These are phyloP conservation scores for Rhynchopsitta pachyrhyncha DNA, from an alignment of 2,113 vertebrate genomes.

Conservation along the genomic window DNA sequence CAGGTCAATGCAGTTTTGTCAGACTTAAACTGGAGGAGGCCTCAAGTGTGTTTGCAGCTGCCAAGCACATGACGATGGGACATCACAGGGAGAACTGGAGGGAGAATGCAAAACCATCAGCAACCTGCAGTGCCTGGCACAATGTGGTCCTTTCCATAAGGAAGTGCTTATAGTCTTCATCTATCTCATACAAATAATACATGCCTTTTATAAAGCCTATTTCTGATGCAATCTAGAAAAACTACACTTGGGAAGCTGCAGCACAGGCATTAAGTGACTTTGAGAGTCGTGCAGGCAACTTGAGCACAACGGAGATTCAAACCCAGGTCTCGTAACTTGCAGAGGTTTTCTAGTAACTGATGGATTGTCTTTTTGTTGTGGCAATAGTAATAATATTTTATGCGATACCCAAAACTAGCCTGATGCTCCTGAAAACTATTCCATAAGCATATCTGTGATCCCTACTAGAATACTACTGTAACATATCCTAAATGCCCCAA, in stretches of 20 bases:
- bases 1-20: neutral
- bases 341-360: neutral
- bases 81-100: neutral
- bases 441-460: neutral
- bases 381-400: neutral
- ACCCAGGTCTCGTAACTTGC: neutral
- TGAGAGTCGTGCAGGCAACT: neutral
- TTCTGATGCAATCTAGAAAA: neutral
- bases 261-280: neutral
- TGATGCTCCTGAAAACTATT: neutral
- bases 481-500: neutral
- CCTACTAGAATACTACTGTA: neutral
- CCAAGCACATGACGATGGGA: neutral
- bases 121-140: neutral
- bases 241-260: neutral
- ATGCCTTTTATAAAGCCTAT: neutral
- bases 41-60: neutral
- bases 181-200: neutral
- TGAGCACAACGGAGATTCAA: neutral
- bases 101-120: neutral
- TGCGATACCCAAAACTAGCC: neutral
- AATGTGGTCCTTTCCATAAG: accelerated
- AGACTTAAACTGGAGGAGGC: neutral
- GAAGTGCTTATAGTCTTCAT: neutral
- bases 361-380: neutral